phyloP scores from a whole-genome alignment of 1,140 invertebrate species.

The Ctenoplectra terminalis region DNA sequence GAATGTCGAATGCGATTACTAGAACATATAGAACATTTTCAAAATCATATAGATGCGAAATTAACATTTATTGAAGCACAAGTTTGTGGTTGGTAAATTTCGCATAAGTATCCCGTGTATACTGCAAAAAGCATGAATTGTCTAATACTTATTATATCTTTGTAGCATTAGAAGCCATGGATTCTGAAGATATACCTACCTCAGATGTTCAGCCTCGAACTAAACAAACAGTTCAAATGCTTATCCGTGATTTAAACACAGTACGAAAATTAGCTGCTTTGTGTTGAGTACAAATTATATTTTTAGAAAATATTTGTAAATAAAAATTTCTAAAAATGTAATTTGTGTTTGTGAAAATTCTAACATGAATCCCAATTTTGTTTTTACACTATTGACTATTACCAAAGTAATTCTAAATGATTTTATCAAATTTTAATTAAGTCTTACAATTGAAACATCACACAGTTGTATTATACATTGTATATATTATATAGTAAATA shows the following conservation, averaged over 20 bases:
- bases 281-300: slow-evolving; percentile 65
- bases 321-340: slow-evolving; percentile 8
- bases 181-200: slow-evolving; percentile 73
- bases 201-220: slow-evolving; percentile 79
- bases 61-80: slow-evolving; percentile 91
- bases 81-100: slow-evolving; percentile 85
- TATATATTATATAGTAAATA: slow-evolving; percentile 28
- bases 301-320: slow-evolving; percentile 6
- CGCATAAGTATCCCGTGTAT: background rate
- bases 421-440: background rate
- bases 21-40: slow-evolving; percentile 90
- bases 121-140: background rate
- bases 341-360: background rate
- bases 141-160: slow-evolving; percentile 26
- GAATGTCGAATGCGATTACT: slow-evolving; percentile 91
- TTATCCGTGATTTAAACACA: slow-evolving; percentile 83
- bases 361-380: background rate
- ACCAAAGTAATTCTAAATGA: background rate
- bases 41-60: slow-evolving; percentile 87
- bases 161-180: slow-evolving; percentile 81
- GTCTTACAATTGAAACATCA: background rate
- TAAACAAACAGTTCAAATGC: slow-evolving; percentile 84
- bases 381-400: background rate
- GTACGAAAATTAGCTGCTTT: slow-evolving; percentile 82
- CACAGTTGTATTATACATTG: background rate